Evolutionary conservation across 2,113 vertebrate genomes (phyloP).

Genomic region (Rhombomys opimus): DNA sequence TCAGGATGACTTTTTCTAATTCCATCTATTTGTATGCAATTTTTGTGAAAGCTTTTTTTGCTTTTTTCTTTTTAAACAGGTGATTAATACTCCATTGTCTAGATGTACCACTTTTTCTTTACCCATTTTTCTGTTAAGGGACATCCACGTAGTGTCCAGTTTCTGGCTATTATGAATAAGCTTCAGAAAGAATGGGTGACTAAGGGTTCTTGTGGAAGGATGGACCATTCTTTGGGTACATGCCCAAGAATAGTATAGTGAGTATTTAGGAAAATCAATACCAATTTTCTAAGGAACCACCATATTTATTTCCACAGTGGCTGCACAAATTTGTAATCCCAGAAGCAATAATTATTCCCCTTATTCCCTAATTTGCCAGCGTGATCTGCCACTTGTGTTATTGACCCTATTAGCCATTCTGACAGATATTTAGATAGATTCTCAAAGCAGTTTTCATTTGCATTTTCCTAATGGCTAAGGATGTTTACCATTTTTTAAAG

Average conservation of each 20-base stretch:
- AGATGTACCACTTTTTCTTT: background rate
- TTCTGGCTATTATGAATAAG: background rate
- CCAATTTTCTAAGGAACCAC: background rate
- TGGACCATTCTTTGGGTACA: background rate
- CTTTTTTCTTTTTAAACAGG: background rate
- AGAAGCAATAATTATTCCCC: background rate
- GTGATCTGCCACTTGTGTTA: background rate
- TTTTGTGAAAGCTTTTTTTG: background rate
- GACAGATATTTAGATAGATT: background rate
- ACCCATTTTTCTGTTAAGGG: background rate
- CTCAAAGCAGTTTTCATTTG: background rate
- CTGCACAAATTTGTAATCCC: background rate
- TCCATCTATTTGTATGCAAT: background rate
- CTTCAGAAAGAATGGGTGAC: background rate
- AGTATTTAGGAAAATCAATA: background rate
- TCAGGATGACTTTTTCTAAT: background rate
- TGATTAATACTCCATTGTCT: background rate
- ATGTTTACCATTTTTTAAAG: background rate
- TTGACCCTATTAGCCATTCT: background rate
- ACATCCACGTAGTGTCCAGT: background rate
- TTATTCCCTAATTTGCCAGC: background rate
- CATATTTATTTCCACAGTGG: background rate
- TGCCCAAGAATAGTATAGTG: background rate
- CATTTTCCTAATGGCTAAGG: background rate
- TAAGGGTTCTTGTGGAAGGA: background rate